Evolutionary conservation across 2,113 vertebrate genomes (phyloP).

Genomic region (Willisornis vidua): DNA sequence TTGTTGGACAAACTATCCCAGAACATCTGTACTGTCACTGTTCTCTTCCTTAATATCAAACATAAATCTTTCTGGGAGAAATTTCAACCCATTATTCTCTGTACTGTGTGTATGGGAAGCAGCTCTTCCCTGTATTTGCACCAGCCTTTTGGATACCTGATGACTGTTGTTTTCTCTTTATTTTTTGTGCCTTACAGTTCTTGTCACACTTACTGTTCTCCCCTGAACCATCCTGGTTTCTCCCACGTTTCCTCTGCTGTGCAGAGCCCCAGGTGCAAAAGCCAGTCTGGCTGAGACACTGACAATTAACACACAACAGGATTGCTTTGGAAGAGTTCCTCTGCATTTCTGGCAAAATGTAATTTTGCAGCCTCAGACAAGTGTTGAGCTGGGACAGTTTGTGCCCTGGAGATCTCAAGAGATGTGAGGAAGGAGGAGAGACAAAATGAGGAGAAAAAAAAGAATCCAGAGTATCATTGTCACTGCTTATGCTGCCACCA

Average conservation of each 20-base stretch:
- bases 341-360: neutral
- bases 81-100: neutral
- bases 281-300: neutral
- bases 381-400: neutral
- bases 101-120: neutral
- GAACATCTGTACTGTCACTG: neutral
- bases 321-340: neutral
- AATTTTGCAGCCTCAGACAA: neutral
- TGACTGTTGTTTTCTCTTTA: neutral
- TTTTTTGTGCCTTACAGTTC: neutral
- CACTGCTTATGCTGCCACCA: constrained; percentile 21
- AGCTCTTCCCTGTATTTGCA: neutral
- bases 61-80: neutral
- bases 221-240: neutral
- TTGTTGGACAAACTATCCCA: neutral
- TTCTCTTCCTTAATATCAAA: neutral
- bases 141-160: neutral
- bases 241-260: neutral
- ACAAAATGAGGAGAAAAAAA: neutral
- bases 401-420: neutral
- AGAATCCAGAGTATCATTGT: neutral
- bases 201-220: neutral
- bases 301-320: neutral
- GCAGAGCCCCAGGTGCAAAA: neutral
- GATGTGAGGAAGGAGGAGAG: neutral